Percentiles rank a stretch among this genome's conserved stretches.
Evolutionary conservation across 2,113 vertebrate genomes (phyloP).

Genomic region (Eulacestoma nigropectus): DNA sequence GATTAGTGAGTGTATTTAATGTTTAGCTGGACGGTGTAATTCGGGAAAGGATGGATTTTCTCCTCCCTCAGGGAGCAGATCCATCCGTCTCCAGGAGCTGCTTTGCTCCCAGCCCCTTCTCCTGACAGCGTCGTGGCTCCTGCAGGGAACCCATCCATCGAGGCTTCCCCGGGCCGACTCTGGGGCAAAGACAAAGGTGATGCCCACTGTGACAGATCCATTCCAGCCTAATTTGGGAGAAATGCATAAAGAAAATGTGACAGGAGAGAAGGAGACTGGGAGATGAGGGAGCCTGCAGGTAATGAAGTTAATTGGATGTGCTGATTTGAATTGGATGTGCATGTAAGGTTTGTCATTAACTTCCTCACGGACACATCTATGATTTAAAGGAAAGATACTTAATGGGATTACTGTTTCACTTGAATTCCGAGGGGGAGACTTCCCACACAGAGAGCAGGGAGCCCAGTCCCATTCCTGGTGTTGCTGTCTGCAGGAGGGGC

Average conservation of each 20-base stretch:
- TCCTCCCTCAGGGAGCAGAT: background rate
- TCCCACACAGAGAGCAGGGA: background rate
- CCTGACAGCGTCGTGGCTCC: background rate
- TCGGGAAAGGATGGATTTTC: background rate
- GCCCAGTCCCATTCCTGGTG: background rate
- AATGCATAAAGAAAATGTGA: slow-evolving; percentile 32
- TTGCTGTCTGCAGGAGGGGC: background rate
- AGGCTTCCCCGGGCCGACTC: background rate
- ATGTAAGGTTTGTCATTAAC: slow-evolving; percentile 60
- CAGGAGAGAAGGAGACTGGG: background rate
- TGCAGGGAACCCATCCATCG: background rate
- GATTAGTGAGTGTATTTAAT: background rate
- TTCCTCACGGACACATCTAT: slow-evolving; percentile 37
- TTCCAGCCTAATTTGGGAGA: background rate
- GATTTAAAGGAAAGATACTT: slow-evolving; percentile 56
- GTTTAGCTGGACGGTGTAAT: background rate
- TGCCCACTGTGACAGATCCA: background rate
- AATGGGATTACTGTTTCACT: slow-evolving; percentile 49
- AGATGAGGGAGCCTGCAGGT: slow-evolving; percentile 50
- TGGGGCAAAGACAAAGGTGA: background rate
- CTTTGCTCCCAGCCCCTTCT: background rate
- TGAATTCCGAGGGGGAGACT: background rate
- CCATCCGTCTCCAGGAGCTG: background rate
- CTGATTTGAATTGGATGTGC: slow-evolving; percentile 63
- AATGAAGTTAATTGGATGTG: slow-evolving; percentile 66